Percentiles rank a stretch among this genome's conserved stretches.
These are phyloP conservation scores for Eueremaeus valkanovi DNA, from an alignment of 2,888 invertebrate species.

Conservation along the genomic window DNA sequence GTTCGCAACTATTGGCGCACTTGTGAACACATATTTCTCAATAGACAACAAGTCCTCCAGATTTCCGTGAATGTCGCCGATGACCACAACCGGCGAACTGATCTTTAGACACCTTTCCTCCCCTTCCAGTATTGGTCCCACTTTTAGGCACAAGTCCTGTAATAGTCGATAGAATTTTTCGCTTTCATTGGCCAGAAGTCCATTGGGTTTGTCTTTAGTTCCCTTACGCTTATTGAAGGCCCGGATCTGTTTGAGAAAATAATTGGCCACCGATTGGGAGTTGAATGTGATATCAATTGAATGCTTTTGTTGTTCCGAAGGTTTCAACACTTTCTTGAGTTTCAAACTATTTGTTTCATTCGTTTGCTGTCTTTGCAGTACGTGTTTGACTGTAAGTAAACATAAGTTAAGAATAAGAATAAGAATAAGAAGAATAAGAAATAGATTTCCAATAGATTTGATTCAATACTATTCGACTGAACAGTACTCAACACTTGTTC, in stretches of 20 bases:
- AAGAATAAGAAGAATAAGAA: too few species aligned
- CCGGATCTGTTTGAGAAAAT: slow-evolving; percentile 5
- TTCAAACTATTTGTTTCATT: too few species aligned
- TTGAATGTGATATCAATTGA: slow-evolving; percentile 25
- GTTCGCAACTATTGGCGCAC: slow-evolving; percentile 63
- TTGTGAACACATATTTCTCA: slow-evolving; percentile 41
- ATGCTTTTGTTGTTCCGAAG: neutral
- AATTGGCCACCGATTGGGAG: slow-evolving; percentile 26
- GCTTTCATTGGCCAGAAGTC: neutral
- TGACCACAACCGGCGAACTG: slow-evolving; percentile 59
- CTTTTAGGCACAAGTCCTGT: slow-evolving; percentile 53
- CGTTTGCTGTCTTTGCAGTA: too few species aligned
- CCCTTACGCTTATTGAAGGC: slow-evolving; percentile 27
- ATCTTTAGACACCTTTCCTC: slow-evolving; percentile 59
- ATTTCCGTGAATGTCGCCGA: slow-evolving; percentile 54
- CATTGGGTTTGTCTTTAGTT: slow-evolving; percentile 2
- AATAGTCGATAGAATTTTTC: neutral
- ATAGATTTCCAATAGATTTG: neutral
- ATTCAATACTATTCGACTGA: neutral
- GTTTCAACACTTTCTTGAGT: too few species aligned
- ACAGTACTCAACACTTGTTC: too few species aligned
- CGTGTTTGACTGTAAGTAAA: too few species aligned
- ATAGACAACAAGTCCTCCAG: too few species aligned
- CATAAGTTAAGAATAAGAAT: too few species aligned
- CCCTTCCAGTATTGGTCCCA: slow-evolving; percentile 56